A percentile compares a stretch with the other conserved stretches of the same genome.
Evolutionary conservation across 2,888 invertebrate species (phyloP).

Genomic region (Mimumesa dahlbomi): DNA sequence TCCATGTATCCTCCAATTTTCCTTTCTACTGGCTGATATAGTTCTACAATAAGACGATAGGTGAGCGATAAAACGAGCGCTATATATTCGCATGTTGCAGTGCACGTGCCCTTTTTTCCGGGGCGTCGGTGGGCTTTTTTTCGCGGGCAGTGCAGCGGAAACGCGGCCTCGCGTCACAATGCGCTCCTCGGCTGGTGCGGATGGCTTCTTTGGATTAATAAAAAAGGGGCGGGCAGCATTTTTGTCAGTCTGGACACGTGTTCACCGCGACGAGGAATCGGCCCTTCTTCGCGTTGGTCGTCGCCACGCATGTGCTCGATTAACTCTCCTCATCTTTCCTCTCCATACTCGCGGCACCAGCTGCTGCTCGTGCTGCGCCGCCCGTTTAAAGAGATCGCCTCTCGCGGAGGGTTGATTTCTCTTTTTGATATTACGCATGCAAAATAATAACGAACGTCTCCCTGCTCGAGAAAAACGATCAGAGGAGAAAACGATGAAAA

Average conservation of each 20-base stretch:
- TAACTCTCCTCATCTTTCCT: no score
- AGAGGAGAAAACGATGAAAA: no score
- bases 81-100: not conserved
- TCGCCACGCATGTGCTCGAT: constrained; percentile 26
- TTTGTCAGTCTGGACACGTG: constrained; percentile 77
- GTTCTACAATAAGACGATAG: not conserved
- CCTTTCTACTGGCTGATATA: not conserved
- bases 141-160: constrained; percentile 51
- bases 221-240: constrained; percentile 64
- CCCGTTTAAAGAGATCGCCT: constrained; percentile 29
- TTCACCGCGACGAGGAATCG: constrained; percentile 61
- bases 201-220: constrained; percentile 39
- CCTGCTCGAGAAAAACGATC: no score
- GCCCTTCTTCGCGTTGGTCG: constrained; percentile 68
- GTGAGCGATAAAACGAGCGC: not conserved
- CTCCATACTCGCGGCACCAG: no score
- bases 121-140: constrained; percentile 16
- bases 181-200: constrained; percentile 34
- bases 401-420: not conserved
- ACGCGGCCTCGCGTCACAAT: constrained; percentile 53
- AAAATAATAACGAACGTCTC: no score
- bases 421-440: no score
- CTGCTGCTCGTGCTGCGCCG: constrained; percentile 17
- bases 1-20: constrained; percentile 1
- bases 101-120: constrained; percentile 39